These are phyloP conservation scores for Bhutanitis thaidina DNA, from an alignment of 2,888 invertebrate genomes.

Conservation along the genomic window DNA sequence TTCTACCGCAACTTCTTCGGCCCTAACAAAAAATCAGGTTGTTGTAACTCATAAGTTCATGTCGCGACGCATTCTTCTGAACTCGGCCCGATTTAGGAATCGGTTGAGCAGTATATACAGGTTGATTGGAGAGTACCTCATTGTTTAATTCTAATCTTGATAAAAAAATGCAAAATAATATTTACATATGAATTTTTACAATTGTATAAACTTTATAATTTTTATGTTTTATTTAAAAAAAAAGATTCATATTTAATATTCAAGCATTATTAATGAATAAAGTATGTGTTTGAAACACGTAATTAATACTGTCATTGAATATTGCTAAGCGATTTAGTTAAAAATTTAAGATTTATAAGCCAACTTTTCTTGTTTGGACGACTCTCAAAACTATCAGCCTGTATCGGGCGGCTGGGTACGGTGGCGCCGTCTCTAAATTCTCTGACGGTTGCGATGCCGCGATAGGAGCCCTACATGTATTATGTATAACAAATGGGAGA, in stretches of 20 bases:
- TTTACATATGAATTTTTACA: too few species aligned
- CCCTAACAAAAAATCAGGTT: constrained; percentile 46
- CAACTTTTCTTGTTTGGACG: neutral
- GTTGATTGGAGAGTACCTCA: constrained; percentile 31
- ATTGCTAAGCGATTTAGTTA: neutral
- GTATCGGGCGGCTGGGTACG: constrained; percentile 46
- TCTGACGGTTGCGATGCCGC: constrained; percentile 67
- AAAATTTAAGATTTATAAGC: neutral
- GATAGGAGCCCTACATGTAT: constrained; percentile 73
- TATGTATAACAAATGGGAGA: constrained; percentile 79
- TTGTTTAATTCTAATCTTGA: neutral
- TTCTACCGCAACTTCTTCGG: constrained; percentile 35
- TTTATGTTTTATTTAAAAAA: too few species aligned
- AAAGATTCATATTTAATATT: too few species aligned
- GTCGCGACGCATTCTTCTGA: constrained; percentile 57
- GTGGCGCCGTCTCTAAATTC: constrained; percentile 75
- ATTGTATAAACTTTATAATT: too few species aligned
- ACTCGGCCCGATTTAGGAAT: constrained; percentile 44
- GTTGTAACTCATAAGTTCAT: constrained; percentile 71
- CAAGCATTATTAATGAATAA: too few species aligned
- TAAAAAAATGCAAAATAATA: neutral
- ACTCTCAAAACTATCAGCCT: constrained; percentile 43
- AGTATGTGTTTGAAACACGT: too few species aligned
- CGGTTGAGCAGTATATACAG: constrained; percentile 43
- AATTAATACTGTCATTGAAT: too few species aligned